Conservation (phyloP, 2,113 vertebrate species). For the Halcyon malimbica region DNA sequence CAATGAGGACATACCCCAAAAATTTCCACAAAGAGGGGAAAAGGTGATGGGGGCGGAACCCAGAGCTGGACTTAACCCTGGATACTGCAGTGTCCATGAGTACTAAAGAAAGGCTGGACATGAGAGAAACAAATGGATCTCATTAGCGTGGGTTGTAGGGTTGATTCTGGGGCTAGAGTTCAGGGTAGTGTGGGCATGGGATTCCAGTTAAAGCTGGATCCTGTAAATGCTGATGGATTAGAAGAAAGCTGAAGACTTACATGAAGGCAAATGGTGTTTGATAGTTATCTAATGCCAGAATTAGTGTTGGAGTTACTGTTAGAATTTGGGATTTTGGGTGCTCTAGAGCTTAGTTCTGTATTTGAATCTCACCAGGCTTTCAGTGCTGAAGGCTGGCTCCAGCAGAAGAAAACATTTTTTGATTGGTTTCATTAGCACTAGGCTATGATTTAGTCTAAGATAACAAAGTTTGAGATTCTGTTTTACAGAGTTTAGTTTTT, state of each 20-base stretch:
- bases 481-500: background rate
- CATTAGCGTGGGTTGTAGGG: background rate
- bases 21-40: background rate
- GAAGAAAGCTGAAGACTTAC: background rate
- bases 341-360: background rate
- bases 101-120: background rate
- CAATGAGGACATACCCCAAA: background rate
- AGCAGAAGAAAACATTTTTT: background rate
- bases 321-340: background rate
- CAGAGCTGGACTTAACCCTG: background rate
- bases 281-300: background rate
- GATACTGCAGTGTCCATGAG: background rate
- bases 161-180: background rate
- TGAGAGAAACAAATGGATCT: background rate
- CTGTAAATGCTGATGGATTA: background rate
- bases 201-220: background rate
- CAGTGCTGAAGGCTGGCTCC: background rate
- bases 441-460: background rate
- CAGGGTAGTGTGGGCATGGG: rapidly evolving
- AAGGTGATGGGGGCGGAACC: background rate
- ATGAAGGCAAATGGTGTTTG: background rate
- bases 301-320: background rate
- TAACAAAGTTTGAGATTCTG: background rate
- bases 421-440: background rate
- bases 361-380: background rate